Evolutionary conservation across 2,797 vertebrate species (phyloP), one percentile per base, ranked within the genome.

Genomic region (Graptemys geographica): DNA sequence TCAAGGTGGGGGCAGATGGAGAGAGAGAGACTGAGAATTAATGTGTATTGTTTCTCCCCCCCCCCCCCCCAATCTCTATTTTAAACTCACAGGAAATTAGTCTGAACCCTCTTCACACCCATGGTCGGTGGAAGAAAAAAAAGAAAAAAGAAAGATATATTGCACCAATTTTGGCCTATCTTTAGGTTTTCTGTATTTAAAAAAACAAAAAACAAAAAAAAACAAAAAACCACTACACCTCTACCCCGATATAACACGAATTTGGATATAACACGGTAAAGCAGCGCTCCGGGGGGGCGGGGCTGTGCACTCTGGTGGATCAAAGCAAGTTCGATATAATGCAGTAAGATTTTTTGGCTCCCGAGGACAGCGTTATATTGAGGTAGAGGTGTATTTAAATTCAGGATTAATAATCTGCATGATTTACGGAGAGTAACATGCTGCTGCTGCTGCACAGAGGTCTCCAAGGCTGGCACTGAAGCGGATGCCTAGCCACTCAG

Each of bases 341-440:
- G 2, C 44, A 8, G 44, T 44, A 44, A 44, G 44, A 44, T 44
- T 44, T 44, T 44, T 44, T 44, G 44, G 44, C 44, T 44, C 7
- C 44, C 44, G 44, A 44, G 44, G 44, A 44, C 44, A 44, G 44
- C 44, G 44, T 44, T 44, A 44, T 44, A 44, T 44, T 8, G 7
- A 44, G 44, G 44, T 44, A 44, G 44, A 44, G 44, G 44, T 44
- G 44, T 44, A 47, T 92, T 87, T 81, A 5, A 90, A 27, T 76
- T 92, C 28, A 84, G 55, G 90, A 79, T 80, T 87, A 81, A 88
- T 13, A 86, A 15, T 12, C 90, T 44, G 31, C 7, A n/a, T 33
- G 9, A 25, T 74, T 37, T 74, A 44, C 9, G 27, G 11, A 44
- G 19, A 27, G 37, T 74, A 74, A 74, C 16, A n/a, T 74, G 21